A percentile compares a stretch with the other conserved stretches of the same genome.
Evolutionary conservation across 2,113 vertebrate species (phyloP).

Genomic region (Phainopepla nitens): DNA sequence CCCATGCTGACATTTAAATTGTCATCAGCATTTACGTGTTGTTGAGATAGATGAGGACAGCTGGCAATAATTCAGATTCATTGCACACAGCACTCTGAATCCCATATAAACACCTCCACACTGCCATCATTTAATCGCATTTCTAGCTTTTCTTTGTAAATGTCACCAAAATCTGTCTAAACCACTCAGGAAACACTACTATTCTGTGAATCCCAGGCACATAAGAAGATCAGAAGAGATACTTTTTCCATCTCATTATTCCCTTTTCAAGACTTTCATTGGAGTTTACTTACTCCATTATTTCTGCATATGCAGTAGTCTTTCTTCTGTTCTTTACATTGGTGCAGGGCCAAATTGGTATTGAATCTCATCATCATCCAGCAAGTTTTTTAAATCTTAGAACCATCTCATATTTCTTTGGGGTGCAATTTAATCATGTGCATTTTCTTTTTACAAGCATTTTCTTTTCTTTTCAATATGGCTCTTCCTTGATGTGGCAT

Average conservation of each 20-base stretch:
- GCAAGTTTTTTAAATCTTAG: neutral
- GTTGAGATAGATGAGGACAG: slow-evolving; percentile 5
- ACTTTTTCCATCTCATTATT: neutral
- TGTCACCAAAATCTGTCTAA: neutral
- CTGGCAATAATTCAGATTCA: neutral
- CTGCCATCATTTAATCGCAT: neutral
- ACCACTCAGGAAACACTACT: neutral
- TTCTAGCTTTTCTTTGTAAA: slow-evolving; percentile 20
- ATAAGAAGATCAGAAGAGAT: neutral
- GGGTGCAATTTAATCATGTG: neutral
- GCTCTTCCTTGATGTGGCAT: neutral
- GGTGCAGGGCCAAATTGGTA: neutral
- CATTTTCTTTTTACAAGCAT: neutral
- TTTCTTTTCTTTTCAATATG: neutral
- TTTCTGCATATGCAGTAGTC: neutral
- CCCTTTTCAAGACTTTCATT: neutral
- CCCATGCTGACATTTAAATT: slow-evolving; percentile 43
- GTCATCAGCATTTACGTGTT: neutral
- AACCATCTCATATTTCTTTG: neutral
- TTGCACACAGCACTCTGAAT: neutral
- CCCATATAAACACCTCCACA: neutral
- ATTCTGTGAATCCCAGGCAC: neutral
- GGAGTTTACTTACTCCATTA: neutral
- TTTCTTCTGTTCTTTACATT: neutral
- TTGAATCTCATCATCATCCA: neutral